Evolutionary conservation across 2,113 vertebrate genomes (phyloP), one percentile per base, ranked within the genome.

Genomic region (Anas platyrhynchos): DNA sequence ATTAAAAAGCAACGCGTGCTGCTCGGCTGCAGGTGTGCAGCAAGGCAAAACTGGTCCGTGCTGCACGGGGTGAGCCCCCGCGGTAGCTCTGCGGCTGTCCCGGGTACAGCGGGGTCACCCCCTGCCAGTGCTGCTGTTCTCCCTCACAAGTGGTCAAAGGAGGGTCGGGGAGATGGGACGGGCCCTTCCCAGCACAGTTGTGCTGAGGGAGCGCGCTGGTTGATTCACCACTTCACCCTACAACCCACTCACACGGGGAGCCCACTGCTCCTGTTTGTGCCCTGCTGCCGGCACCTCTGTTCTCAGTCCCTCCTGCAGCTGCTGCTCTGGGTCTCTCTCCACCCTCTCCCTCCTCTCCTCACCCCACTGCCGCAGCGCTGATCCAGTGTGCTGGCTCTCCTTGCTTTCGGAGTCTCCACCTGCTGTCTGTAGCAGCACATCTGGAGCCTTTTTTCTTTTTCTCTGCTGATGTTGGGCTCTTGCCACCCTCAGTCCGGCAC

Each of bases 391-490:
- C 84, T 59, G 72, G 55, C 93, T 80, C 87, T 77, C 72, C 72
- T 43, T 78, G 72, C 1, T 0, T 96, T 89, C 87, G 75, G 1
- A 91, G 76, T 72, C 32, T 1, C 32, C 3, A 10, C 74, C 80
- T 93, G 56, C 96, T 96, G 96, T 67, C 87, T 86, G 56, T 52
- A 88, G 71, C 58, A 85, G 87, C 75, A 67, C 59, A 61, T 80
- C 46, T 88, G 46, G 34, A 86, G 68, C 21, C 82, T 86, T 78
- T 93, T 80, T 95, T 79, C 78, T 87, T 91, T 80, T 77, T 81
- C 79, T 32, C 2, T 75, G 72, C 91, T 93, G 79, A 38, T 63
- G 83, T 63, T 74, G 79, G 81, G 85, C 65, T 75, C 43, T 94
- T 7, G 2, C 75, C 46, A 59, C 52, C 61, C 72, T 93, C 77